Percentiles rank a stretch among this genome's conserved stretches.
These are phyloP conservation scores for Mystacides longicornis DNA, from an alignment of 2,888 invertebrate species.

Conservation along the genomic window DNA sequence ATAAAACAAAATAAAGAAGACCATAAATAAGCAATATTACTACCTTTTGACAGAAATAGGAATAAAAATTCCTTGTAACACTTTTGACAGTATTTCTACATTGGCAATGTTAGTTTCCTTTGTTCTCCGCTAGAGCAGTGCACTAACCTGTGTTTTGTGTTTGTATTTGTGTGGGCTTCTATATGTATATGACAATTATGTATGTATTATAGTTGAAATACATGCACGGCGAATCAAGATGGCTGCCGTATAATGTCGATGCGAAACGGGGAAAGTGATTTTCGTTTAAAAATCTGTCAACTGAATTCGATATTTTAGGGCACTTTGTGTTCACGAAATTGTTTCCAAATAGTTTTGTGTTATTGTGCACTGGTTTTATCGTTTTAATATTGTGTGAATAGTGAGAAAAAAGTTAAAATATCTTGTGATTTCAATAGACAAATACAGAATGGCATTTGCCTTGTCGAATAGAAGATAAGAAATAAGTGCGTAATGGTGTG, in stretches of 20 bases:
- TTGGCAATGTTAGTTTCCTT: constrained; percentile 3
- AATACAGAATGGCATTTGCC: constrained; percentile 23
- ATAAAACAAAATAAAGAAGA: no score
- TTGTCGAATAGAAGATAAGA: constrained; percentile 22
- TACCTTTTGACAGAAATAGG: no score
- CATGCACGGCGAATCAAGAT: constrained; percentile 24
- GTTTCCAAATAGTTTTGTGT: constrained; percentile 9
- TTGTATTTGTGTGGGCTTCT: background rate
- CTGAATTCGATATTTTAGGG: constrained; percentile 14
- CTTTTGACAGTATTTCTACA: constrained; percentile 8
- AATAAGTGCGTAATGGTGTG: constrained; percentile 22
- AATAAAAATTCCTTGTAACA: no score
- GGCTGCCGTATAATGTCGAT: constrained; percentile 25
- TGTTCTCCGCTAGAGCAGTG: constrained; percentile 12
- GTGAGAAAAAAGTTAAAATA: constrained; percentile 20
- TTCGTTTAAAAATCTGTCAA: constrained; percentile 22
- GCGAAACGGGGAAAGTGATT: constrained; percentile 24
- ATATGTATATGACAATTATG: background rate
- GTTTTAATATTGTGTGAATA: constrained; percentile 5
- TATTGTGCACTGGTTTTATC: background rate
- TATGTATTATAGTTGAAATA: constrained; percentile 17
- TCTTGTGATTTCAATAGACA: constrained; percentile 20
- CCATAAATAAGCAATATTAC: no score
- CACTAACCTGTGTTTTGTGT: constrained; percentile 9
- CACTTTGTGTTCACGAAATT: constrained; percentile 14